These are phyloP conservation scores for Charanyca ferruginea DNA, from an alignment of 2,888 invertebrate genomes.

Conservation along the genomic window DNA sequence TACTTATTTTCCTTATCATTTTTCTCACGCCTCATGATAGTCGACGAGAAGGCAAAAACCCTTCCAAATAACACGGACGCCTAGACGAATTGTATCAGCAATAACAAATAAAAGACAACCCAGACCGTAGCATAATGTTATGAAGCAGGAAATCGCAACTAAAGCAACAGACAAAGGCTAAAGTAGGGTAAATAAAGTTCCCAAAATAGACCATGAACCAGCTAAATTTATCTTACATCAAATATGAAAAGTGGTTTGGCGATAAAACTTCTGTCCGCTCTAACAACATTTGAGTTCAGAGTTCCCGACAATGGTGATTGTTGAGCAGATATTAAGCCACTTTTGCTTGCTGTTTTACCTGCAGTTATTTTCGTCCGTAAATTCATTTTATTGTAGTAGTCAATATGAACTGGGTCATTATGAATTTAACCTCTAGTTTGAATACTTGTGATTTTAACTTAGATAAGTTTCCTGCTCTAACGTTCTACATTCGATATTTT, in stretches of 20 bases:
- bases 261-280: slow-evolving; percentile 56
- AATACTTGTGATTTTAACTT: slow-evolving; percentile 1
- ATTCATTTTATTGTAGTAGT: slow-evolving; percentile 14
- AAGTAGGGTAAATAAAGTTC: slow-evolving; percentile 44
- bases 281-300: slow-evolving; percentile 63
- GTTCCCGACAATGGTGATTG: slow-evolving; percentile 56
- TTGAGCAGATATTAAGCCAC: slow-evolving; percentile 52
- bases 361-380: slow-evolving; percentile 37
- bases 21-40: slow-evolving; percentile 33
- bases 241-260: slow-evolving; percentile 61
- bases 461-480: neutral
- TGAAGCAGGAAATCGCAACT: slow-evolving; percentile 36
- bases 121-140: slow-evolving; percentile 27
- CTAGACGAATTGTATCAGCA: slow-evolving; percentile 48
- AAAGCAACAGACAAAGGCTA: slow-evolving; percentile 32
- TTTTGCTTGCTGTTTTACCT: slow-evolving; percentile 49
- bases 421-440: slow-evolving; percentile 10
- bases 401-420: slow-evolving; percentile 31
- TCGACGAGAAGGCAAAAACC: slow-evolving; percentile 20
- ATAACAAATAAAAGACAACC: slow-evolving; percentile 43
- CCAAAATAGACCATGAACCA: slow-evolving; percentile 44
- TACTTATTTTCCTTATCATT: slow-evolving; percentile 32
- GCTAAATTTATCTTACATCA: slow-evolving; percentile 62
- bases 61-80: slow-evolving; percentile 27
- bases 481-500: neutral